Evolutionary conservation across 2,888 invertebrate genomes (phyloP), one percentile per base, ranked within the genome.

Genomic region (Oligia strigilis): DNA sequence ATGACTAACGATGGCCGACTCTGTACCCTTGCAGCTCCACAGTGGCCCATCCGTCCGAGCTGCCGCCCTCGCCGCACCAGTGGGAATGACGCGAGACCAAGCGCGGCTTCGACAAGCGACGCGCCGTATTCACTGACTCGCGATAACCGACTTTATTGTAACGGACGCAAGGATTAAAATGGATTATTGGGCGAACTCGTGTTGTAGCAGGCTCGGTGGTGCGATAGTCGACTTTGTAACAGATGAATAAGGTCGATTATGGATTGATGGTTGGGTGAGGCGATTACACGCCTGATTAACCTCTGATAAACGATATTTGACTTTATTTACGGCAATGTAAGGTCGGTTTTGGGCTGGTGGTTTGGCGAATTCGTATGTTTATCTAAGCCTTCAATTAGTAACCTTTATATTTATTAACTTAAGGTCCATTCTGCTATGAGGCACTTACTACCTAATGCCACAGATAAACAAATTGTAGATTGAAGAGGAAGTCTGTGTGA

Each of bases 61-160:
- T 99, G 97, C 99, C 99, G 93, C 99, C 99, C 66, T 99, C 99
- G 93, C 99, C 99, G 90, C 99, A 99, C 97, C 99, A 99, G 95
- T 99, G 99, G 99, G 99, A 99, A 98, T 99, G 98, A 98, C 98
- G 97, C 95, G 97, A 97, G 96, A 83, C 95, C 86, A 90, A 89
- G 92, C 94, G 94, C 92, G 93, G 87, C 92, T 85, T 87, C 90
- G 93, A 93, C 92, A 91, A 92, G 92, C 94, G 93, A 90, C 94
- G 94, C 95, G 93, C 94, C 88, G 90, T 90, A 84, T 93, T 92
- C 92, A 90, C 91, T 84, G 93, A 93, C 90, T 91, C 94, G 85
- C 91, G 93, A 93, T 94, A 92, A 90, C 87, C 87, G 65, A 87
- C 86, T 70, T 76, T 82, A 80, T 76, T 78, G 36, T 62, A 23